Evolutionary conservation across 2,888 invertebrate species (phyloP), one percentile per base, ranked within the genome.

Genomic region (Nysson spinosus): DNA sequence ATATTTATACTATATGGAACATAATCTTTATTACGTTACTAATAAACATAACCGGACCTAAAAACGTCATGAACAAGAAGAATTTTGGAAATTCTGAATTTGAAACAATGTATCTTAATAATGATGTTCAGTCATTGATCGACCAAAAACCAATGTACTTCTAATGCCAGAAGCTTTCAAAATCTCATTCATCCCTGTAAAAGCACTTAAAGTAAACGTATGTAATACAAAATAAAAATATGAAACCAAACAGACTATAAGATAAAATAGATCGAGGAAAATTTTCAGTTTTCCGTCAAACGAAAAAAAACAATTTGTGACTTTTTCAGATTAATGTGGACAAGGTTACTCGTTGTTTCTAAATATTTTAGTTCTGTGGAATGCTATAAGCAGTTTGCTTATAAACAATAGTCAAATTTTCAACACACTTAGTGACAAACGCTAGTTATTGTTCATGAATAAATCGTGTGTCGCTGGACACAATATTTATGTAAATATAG

Each of bases 401-500:
- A 19, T 37, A 19, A 46, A 12, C 40, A 28, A 28, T n/a, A 44
- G 58, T 63, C 49, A 65, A 44, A 14, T 54, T 65, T 55, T 50
- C 37, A 58, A 62, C 26, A 54, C 58, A 61, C 20, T 40, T 54
- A 66, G 61, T 69, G 62, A 64, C 51, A 61, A 37, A 63, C 56
- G 51, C 58, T 55, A 79, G 72, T 66, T 78, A 78, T 81, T 77
- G 73, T 67, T 73, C 75, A 72, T 61, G 67, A 81, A 77, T 76
- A 75, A 75, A 77, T 70, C 73, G 67, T 69, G 71, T 77, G 76
- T 82, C 75, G 68, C 60, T 78, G 71, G 74, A 75, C 74, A 78
- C 77, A 75, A 58, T 75, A 72, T 72, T 78, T 77, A 81, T 81
- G 81, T 81, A 81, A 77, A 81, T 81, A 81, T 77, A 72, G 39